Evolutionary conservation across 2,888 invertebrate species (phyloP), one percentile per base, ranked within the genome.

Genomic region (Actias luna): DNA sequence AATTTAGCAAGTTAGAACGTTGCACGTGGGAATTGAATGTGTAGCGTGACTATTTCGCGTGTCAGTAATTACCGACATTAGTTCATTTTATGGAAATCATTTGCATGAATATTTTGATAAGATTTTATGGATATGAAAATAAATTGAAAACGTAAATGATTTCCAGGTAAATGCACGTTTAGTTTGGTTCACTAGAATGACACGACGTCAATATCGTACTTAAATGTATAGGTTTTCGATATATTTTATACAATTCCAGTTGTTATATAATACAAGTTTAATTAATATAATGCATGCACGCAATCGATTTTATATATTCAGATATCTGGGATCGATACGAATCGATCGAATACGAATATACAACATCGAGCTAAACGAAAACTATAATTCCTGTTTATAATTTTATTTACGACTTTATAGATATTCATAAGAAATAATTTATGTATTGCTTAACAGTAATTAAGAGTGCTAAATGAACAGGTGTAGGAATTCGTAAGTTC

Each of bases 41-140:
- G 29, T 77, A 68, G 73, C 79, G 76, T 79, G 79, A 69, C 70
- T 64, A 73, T 78, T 75, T 73, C 63, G 73, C 78, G 78, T 80
- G 80, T 68, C 65, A 55, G 62, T 69, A 70, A 75, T 73, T 68
- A 72, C 64, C 71, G 66, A 69, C 67, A 63, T 63, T 65, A 65
- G 67, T 65, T 67, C 63, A 63, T 67, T 69, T 72, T 69, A 59
- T 65, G 64, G 64, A 50, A 57, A 46, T 29, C 39, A 33, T 46
- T 59, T 61, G 52, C 57, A 67, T 66, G 63, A 71, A 64, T 62
- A 64, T 61, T 58, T 42, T 69, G 65, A 61, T 61, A 61, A 61
- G 58, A 42, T 58, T 61, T 31, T 39, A 55, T 29, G 39, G 35
- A 61, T 58, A 58, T 58, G 55, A 22, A 42, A 58, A 57, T 57